These are phyloP conservation scores for Erythrocebus patas DNA, from an alignment of 2,113 vertebrate species.

Conservation along the genomic window DNA sequence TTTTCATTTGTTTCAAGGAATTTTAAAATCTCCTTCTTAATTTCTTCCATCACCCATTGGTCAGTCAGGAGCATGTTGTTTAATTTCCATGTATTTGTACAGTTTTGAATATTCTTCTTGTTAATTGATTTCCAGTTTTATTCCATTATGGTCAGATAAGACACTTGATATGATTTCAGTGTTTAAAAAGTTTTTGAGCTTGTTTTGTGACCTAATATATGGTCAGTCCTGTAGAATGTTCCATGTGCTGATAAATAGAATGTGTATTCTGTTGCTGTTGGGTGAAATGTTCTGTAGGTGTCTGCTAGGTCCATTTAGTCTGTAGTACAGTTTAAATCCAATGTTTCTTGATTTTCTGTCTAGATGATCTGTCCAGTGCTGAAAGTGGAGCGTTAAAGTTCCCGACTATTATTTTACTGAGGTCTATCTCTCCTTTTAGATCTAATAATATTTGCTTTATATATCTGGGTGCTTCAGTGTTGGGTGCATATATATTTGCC, in stretches of 20 bases:
- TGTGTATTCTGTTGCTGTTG: neutral
- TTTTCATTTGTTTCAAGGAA: neutral
- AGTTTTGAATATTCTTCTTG: neutral
- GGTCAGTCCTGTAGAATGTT: neutral
- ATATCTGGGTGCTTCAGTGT: neutral
- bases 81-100: neutral
- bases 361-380: neutral
- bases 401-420: neutral
- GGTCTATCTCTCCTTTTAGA: neutral
- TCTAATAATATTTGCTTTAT: neutral
- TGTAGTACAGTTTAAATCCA: neutral
- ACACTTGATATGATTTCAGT: neutral
- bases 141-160: neutral
- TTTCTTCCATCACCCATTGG: neutral
- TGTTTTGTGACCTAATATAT: neutral
- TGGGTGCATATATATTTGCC: neutral
- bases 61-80: neutral
- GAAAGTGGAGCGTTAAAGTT: neutral
- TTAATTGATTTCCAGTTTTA: neutral
- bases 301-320: neutral
- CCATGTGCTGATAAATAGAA: neutral
- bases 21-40: neutral
- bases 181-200: neutral
- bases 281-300: neutral
- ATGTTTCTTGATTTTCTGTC: neutral